Base-by-base conservation (phyloP, 2,113 vertebrate species). In the Phainopepla nitens region DNA sequence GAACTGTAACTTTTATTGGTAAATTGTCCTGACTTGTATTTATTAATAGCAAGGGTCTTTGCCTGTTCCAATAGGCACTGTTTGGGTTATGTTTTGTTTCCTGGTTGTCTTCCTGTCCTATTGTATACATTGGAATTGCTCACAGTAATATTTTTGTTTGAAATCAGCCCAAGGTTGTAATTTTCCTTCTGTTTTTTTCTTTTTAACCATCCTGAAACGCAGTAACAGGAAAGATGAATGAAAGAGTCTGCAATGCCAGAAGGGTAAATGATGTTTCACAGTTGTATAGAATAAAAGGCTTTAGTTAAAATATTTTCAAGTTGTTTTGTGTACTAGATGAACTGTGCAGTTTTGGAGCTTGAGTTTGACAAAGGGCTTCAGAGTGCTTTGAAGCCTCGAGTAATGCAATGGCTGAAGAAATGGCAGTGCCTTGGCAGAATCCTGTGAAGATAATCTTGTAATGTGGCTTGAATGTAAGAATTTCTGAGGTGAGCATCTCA, bases 261-360 rank as follows among this genome's bases (percentile, higher is more conserved):
- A 97, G 97, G 91, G 89, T 96, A 95, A 97, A 98, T 92, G 96
- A 96, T 97, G 95, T 96, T 98, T 98, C 97, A 96, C 95, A 95
- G 90, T 97, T 98, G 97, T 98, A 97, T 96, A 98, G 97, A 98
- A 98, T 98, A 98, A 98, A 98, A 98, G 92, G 91, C 97, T 98
- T 98, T 98, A 98, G 97, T 97, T 98, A 98, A 97, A 97, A 95
- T 89, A 87, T 36, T 93, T 94, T 69, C 23, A 45, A 72, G 73
- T 73, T 51, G 82, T 69, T 91, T 64, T 84, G 81, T 94, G 72
- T 93, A 6, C 56, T 84, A 82, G 80, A 90, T 94, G 54, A 65
- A 10, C 49, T 70, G 21, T 7, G 12, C 20, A 4, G 1, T 65
- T 82, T 49, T 24, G 61, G 82, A 72, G 66, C 66, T 84, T 68